Percentiles rank a stretch among this genome's conserved stretches.
Conservation (phyloP, 2,888 invertebrate genomes). For the Shargacucullia verbasci region DNA sequence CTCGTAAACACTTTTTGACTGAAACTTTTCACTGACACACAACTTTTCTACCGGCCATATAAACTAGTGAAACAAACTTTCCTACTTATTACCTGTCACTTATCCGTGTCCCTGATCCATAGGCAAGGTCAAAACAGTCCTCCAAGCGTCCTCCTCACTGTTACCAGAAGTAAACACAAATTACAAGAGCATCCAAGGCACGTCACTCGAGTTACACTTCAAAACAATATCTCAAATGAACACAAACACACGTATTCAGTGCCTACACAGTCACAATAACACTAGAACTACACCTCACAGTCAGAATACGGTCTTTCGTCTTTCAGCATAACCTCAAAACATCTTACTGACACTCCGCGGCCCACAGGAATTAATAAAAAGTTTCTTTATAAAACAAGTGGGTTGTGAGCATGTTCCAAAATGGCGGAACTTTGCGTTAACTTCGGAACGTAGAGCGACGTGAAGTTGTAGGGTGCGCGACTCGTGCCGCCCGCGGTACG, state of each 20-base stretch:
- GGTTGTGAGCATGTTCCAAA: conserved; percentile 90
- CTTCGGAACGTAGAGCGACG: conserved; percentile 88
- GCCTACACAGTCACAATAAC: conserved; percentile 67
- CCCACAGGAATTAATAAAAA: conserved; percentile 90
- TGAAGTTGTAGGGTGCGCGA: conserved; percentile 89
- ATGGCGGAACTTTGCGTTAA: conserved; percentile 90
- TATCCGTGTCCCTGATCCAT: conserved; percentile 67
- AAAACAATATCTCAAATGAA: conserved; percentile 83
- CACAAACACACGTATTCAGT: conserved; percentile 75
- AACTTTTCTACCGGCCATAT: conserved; percentile 76
- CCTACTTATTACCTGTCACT: conserved; percentile 71
- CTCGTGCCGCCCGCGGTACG: conserved; percentile 72
- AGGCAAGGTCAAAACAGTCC: conserved; percentile 74
- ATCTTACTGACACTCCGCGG: conserved; percentile 89
- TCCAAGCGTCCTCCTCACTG: conserved; percentile 74
- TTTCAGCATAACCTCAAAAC: conserved; percentile 88
- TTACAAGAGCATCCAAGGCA: conserved; percentile 82
- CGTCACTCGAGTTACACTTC: conserved; percentile 83
- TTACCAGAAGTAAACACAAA: conserved; percentile 86
- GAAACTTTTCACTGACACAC: conserved; percentile 82
- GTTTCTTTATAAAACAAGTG: conserved; percentile 90
- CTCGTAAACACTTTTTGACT: conserved; percentile 75
- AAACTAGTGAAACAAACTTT: conserved; percentile 80
- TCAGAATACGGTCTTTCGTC: conserved; percentile 81
- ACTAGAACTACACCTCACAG: conserved; percentile 71